Conservation (phyloP, 2,113 vertebrate species). For the Podiceps cristatus region DNA sequence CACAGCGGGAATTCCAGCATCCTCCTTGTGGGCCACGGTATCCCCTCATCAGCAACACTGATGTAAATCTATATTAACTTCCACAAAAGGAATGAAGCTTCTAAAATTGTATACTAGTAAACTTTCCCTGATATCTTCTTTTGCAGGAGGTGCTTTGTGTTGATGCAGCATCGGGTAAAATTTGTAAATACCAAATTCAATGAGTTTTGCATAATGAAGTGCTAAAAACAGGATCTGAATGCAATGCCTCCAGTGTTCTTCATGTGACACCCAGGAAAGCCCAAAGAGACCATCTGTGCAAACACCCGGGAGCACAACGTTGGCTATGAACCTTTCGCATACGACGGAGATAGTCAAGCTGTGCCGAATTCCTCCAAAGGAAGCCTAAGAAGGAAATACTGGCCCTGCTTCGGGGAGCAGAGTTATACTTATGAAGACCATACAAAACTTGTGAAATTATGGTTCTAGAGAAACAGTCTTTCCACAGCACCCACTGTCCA, state of each 20-base stretch:
- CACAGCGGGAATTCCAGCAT: background rate
- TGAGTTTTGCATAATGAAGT: background rate
- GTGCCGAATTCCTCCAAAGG: background rate
- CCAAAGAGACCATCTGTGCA: background rate
- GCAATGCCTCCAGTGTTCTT: no score
- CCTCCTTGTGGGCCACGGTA: background rate
- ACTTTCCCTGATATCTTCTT: background rate
- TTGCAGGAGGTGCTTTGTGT: background rate
- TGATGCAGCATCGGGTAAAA: background rate
- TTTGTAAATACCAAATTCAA: background rate
- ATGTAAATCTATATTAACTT: background rate
- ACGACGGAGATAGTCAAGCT: background rate
- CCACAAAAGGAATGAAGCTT: background rate
- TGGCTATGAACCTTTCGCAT: background rate
- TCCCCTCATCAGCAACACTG: background rate
- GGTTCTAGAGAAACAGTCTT: background rate
- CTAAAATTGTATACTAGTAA: background rate
- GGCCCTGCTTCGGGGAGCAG: background rate
- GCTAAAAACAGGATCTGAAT: background rate
- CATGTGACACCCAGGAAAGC: background rate
- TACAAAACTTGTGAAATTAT: background rate
- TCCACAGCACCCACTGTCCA: no score
- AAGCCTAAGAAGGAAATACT: background rate
- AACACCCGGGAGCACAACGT: background rate
- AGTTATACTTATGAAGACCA: background rate